Percentiles rank a stretch among this genome's conserved stretches.
Evolutionary conservation across 2,888 invertebrate genomes (phyloP).

Genomic region (Eupithecia abbreviata): DNA sequence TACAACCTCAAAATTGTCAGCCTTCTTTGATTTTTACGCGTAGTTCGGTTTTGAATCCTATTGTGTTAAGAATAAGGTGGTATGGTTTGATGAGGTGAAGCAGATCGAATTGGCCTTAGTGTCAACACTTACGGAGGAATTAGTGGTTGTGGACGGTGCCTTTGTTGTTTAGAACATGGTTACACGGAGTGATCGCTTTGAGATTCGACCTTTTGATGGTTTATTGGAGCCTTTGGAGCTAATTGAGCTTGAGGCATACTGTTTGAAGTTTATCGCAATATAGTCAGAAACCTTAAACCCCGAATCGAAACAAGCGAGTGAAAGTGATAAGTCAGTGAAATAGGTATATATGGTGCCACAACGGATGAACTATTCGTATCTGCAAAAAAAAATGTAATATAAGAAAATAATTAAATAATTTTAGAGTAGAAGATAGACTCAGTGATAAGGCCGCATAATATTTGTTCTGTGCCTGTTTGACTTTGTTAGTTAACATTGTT

Average conservation of each 20-base stretch:
- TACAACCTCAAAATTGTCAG: conserved; percentile 9
- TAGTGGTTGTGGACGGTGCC: conserved; percentile 58
- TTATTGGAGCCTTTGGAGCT: conserved; percentile 35
- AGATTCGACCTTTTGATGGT: conserved; percentile 33
- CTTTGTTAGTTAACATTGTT: no score
- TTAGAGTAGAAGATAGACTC: neutral
- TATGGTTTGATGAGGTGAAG: conserved; percentile 61
- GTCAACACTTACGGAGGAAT: conserved; percentile 78
- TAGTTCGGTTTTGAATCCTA: conserved; percentile 1
- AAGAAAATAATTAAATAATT: neutral
- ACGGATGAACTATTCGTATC: neutral
- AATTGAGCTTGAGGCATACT: conserved; percentile 28
- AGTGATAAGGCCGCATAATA: neutral
- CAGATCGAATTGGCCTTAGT: conserved; percentile 76
- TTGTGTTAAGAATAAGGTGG: neutral
- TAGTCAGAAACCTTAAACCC: neutral
- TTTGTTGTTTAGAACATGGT: conserved; percentile 63
- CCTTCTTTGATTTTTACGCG: neutral
- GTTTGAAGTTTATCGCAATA: conserved; percentile 18
- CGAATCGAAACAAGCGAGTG: neutral
- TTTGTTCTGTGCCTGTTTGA: no score
- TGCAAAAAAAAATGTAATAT: neutral
- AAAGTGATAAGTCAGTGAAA: neutral
- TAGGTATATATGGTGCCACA: neutral
- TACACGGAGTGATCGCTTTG: conserved; percentile 12